phyloP scores from a whole-genome alignment of 2,888 invertebrate genomes.

The Spilosoma lubricipeda region DNA sequence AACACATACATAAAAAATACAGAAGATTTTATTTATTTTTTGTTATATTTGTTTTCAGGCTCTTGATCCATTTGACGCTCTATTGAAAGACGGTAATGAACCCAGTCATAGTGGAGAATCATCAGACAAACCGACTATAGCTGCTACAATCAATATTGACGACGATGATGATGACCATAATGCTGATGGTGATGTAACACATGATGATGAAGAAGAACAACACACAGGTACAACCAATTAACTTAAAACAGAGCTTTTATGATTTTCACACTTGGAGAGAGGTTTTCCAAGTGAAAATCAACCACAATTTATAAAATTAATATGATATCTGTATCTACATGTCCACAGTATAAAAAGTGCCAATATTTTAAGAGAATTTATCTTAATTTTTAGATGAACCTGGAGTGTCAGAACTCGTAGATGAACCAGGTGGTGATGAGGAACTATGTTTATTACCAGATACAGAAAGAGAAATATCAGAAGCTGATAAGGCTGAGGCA shows the following conservation, averaged over 20 bases:
- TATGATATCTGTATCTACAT: not conserved
- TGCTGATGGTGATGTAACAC: constrained; percentile 51
- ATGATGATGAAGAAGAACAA: constrained; percentile 64
- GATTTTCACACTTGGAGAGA: no score
- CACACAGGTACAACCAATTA: constrained; percentile 42
- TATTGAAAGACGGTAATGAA: constrained; percentile 73
- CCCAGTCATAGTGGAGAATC: constrained; percentile 52
- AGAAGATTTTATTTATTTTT: no score
- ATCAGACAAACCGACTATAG: constrained; percentile 53
- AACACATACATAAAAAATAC: no score
- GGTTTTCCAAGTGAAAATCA: not conserved
- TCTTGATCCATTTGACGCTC: constrained; percentile 81
- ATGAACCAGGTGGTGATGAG: constrained; percentile 88
- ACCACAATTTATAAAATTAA: not conserved
- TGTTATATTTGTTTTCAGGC: constrained; percentile 63
- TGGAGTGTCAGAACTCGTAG: constrained; percentile 42
- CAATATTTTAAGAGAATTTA: not conserved
- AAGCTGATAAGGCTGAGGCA: constrained; percentile 89
- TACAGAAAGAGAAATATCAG: constrained; percentile 88
- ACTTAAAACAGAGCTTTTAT: not conserved
- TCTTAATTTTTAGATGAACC: constrained; percentile 15
- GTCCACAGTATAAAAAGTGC: not conserved
- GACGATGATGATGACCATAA: constrained; percentile 70
- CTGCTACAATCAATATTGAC: constrained; percentile 57
- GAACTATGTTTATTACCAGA: constrained; percentile 90